Evolutionary conservation across 2,797 vertebrate species (phyloP), one percentile per base, ranked within the genome.

Genomic region (Lemur catta): DNA sequence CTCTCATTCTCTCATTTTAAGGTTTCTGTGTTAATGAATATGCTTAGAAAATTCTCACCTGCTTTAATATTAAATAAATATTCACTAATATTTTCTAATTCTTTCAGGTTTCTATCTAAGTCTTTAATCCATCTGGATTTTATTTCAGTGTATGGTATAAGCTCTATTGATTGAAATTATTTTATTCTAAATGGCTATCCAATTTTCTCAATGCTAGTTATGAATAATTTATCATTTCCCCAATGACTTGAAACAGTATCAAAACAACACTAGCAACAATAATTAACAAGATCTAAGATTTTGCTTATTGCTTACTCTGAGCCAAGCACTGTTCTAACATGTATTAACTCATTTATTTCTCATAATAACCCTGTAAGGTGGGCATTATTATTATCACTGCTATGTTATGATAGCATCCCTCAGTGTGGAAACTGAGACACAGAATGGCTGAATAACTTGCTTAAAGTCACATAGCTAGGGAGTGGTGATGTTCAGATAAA

Each of bases 61-160:
- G 17, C 30, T 91, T 89, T 93, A 85, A 35, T 85, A 65, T 67
- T 94, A 67, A 38, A 22, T 75, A 80, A 50, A 46, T 65, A 63
- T 57, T 75, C 52, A 71, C 6, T 93, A 78, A 79, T 33, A 88
- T 84, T 91, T 96, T 71, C 48, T 59, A 48, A 71, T 91, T 75
- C 28, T 71, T 94, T 85, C 26, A 46, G 24, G 50, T 89, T 95
- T 80, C 38, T 26, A 24, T 75, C 81, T 91, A 76, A 69, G 35
- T 67, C 67, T 94, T 96, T 82, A 84, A 65, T 84, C 33, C 38
- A 65, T 82, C 46, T 85, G 52, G 33, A 80, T 92, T 92, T 94
- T 90, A 75, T 78, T 84, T 97, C 78, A 24, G 41, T 76, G 15
- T 80, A 22, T 52, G 12, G 6, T 17, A 71, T 93, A 91, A 89